Evolutionary conservation across 1,140 invertebrate species (phyloP), one percentile per base, ranked within the genome.

Genomic region (Drosophila lowei): DNA sequence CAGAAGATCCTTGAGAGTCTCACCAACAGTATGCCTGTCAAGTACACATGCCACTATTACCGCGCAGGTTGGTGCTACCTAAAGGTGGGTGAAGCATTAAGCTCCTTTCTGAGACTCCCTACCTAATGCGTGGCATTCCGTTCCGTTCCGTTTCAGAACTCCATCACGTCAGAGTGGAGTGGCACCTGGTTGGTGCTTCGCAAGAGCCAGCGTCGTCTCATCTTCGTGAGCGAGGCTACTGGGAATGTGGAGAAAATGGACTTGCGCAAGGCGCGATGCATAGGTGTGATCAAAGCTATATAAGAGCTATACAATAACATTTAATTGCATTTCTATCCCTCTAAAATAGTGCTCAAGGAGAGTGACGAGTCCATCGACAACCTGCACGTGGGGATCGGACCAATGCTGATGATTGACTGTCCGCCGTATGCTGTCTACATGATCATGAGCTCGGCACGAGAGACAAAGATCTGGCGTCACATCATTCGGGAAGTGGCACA

Each of bases 181-280:
- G 94, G 95, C 43, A 94, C 95, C 1, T 98, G 96, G 96, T 54
- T 97, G 18, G 92, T 97, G 73, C 90, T 97, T 2, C 93, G 89
- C 67, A 91, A 91, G 62, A 90, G 93, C 50, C 93, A 95, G 57
- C 93, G 96, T 48, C 93, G 93, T 8, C 92, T 97, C n/a, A 92
- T 94, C 62, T 96, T 95, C 81, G 94, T 93, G 25, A 92, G 92
- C 6, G 92, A 93, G 54, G 79, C 93, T 6, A 93, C 93, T 13
- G 86, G 91, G 11, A 92, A 92, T 42, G 90, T 95, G 1, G 93
- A 94, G 77, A 93, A 93, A 38, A 92, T 95, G 56, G 96, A 97
- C 92, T 92, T 97, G 18, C 92, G 96, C 44, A 97, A 97, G 93
- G 96, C 96, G 6, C 93, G 95, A 83, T 96, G 93, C 85, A 95